phyloP scores from a whole-genome alignment of 2,888 invertebrate species.

The Pristionchus maxplancki region DNA sequence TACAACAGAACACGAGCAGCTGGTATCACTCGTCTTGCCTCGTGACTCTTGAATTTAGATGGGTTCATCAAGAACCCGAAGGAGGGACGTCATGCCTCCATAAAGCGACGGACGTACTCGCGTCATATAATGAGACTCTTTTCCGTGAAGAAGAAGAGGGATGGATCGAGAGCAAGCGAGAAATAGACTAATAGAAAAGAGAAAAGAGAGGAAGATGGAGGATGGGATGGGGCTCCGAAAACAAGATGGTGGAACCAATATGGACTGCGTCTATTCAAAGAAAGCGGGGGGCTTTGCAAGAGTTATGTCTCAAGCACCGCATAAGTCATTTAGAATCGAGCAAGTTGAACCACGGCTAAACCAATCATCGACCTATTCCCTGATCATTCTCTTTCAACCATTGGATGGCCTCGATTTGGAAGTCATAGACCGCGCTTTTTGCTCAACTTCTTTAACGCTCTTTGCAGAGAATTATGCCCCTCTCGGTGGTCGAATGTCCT shows the following conservation, averaged over 20 bases:
- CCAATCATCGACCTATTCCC: background rate
- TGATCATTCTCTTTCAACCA: background rate
- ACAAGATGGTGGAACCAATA: conserved; percentile 45
- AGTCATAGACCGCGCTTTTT: conserved; percentile 4
- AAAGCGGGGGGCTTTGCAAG: background rate
- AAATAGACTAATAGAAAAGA: conserved; percentile 33
- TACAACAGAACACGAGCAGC: too few relatives aligned
- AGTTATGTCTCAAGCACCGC: background rate
- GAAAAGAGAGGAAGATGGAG: conserved; percentile 6
- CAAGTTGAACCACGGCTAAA: background rate
- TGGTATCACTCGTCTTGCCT: too few relatives aligned
- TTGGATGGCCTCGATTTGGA: conserved; percentile 33
- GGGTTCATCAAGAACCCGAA: background rate
- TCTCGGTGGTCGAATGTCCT: background rate
- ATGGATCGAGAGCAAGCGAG: conserved; percentile 36
- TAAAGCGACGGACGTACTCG: background rate
- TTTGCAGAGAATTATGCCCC: conserved; percentile 25
- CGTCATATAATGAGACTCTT: conserved; percentile 47
- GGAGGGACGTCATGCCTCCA: background rate
- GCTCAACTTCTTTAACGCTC: background rate
- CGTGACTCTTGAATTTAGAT: background rate
- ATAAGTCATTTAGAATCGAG: background rate
- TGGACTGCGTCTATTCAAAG: background rate
- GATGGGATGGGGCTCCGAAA: background rate
- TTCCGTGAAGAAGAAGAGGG: background rate